A percentile compares a stretch with the other conserved stretches of the same genome.
Conservation (phyloP, 2,797 vertebrate species). For the Erpetoichthys calabaricus region DNA sequence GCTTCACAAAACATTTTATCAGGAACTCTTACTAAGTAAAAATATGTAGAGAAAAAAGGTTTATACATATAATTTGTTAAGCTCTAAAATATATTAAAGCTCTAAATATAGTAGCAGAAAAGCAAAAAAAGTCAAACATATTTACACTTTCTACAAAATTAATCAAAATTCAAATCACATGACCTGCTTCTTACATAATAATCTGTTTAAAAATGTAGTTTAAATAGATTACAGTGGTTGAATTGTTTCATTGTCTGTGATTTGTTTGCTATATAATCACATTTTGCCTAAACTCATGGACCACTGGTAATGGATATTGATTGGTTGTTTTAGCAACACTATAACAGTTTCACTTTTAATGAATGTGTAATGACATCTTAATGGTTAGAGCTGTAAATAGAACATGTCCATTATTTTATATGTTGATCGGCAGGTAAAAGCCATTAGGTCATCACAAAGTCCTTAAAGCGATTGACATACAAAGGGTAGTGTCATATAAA, state of each 20-base stretch:
- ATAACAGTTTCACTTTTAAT: constrained; percentile 29
- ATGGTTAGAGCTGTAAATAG: constrained; percentile 21
- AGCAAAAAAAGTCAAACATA: background rate
- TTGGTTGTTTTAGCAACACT: constrained; percentile 29
- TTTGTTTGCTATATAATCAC: constrained; percentile 41
- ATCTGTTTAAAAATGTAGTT: constrained; percentile 26
- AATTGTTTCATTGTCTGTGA: constrained; percentile 32
- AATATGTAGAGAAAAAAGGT: no score
- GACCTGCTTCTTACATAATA: constrained; percentile 24
- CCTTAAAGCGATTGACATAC: background rate
- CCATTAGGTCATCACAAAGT: background rate
- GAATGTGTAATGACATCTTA: constrained; percentile 31
- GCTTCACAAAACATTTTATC: no score
- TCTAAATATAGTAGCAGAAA: no score
- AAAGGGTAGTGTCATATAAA: background rate
- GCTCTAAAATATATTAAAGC: no score
- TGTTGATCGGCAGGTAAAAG: constrained; percentile 11
- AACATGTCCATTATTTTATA: constrained; percentile 29
- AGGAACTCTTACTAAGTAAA: no score
- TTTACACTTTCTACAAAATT: background rate
- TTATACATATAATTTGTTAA: no score
- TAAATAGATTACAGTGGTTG: constrained; percentile 28
- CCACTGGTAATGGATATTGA: constrained; percentile 40
- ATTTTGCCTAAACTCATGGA: constrained; percentile 26
- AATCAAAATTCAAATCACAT: background rate